These are phyloP conservation scores for Lucilia sericata DNA, from an alignment of 1,140 invertebrate genomes.

Conservation along the genomic window DNA sequence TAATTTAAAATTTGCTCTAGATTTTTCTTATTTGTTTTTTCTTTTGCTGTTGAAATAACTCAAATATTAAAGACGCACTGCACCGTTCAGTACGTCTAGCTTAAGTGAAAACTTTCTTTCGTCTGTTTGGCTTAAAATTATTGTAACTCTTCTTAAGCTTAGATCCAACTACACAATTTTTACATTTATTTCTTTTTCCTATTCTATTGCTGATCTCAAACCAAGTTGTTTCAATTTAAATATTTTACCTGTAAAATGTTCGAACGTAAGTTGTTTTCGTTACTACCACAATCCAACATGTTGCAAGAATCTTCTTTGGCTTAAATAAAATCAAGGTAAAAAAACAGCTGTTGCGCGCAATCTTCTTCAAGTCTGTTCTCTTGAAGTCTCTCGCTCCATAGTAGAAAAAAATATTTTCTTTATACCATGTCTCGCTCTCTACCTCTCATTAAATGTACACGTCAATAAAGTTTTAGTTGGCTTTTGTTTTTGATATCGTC, in stretches of 20 bases:
- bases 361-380: neutral
- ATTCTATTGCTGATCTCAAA: neutral
- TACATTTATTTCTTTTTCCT: neutral
- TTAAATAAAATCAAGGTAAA: neutral
- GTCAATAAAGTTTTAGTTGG: constrained; percentile 36
- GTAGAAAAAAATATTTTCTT: too few relatives aligned
- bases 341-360: constrained; percentile 17
- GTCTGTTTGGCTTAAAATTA: constrained; percentile 56
- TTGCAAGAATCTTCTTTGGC: neutral
- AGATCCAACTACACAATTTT: neutral
- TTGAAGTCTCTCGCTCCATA: neutral
- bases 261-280: neutral
- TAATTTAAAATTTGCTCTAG: constrained; percentile 4
- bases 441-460: constrained; percentile 31
- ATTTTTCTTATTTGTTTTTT: constrained; percentile 2
- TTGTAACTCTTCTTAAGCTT: constrained; percentile 65
- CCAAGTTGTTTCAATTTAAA: neutral
- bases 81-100: constrained; percentile 54
- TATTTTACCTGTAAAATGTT: neutral
- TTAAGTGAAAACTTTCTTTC: constrained; percentile 65
- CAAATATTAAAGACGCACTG: neutral
- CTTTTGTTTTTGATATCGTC: neutral
- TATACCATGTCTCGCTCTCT: neutral
- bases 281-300: neutral
- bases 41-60: neutral